Conservation (phyloP, 1,140 invertebrate genomes). For the honey bee (Apis mellifera) region Amel_HAv3.1 CM009936.2:14565001-14565500, state of each 20-base stretch:
- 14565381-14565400: neutral
- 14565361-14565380: no score
- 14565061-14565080: neutral
- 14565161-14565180: slow-evolving; percentile 5
- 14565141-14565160: neutral
- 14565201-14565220: slow-evolving; percentile 13
- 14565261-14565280: slow-evolving; percentile 20
- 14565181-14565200: slow-evolving; percentile 8
- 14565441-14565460: neutral
- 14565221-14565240: neutral
- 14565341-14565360: neutral
- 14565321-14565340: slow-evolving; percentile 8
- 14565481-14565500: neutral
- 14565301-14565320: slow-evolving; percentile 5
- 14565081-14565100: slow-evolving; percentile 14
- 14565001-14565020: no score
- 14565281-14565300: slow-evolving; percentile 16
- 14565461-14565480: neutral
- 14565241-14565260: slow-evolving; percentile 12
- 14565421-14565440: neutral
- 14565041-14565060: neutral
- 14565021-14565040: neutral
- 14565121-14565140: neutral
- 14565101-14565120: slow-evolving; percentile 9
- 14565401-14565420: slow-evolving; percentile 8